Evolutionary conservation across 2,113 vertebrate genomes (phyloP).

Genomic region (Sylvia atricapilla): DNA sequence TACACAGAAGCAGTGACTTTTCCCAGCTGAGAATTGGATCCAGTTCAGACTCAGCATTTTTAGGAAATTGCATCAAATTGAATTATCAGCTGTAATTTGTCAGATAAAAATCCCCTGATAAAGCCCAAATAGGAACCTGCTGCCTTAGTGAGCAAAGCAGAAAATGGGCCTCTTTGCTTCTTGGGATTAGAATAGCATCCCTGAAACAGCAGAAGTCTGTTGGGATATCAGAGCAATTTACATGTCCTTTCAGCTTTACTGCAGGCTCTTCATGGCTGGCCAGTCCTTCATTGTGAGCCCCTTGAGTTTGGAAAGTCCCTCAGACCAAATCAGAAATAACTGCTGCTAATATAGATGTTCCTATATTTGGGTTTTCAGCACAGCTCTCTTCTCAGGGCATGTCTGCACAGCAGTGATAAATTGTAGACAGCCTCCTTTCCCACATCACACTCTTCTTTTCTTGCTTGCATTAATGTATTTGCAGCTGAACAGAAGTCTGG

Average conservation of each 20-base stretch:
- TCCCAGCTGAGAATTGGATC: neutral
- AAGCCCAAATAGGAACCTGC: neutral
- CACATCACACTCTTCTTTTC: slow-evolving; percentile 57
- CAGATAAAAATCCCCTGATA: slow-evolving; percentile 6
- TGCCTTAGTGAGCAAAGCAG: neutral
- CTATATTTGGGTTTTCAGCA: slow-evolving; percentile 60
- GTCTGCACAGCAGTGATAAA: slow-evolving; percentile 68
- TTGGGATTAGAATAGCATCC: slow-evolving; percentile 49
- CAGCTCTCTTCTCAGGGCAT: slow-evolving; percentile 58
- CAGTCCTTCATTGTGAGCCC: slow-evolving; percentile 52
- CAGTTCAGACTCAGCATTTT: slow-evolving; percentile 15
- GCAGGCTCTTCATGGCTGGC: slow-evolving; percentile 59
- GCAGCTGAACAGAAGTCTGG: slow-evolving; percentile 58
- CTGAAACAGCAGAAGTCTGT: slow-evolving; percentile 43
- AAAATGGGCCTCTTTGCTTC: slow-evolving; percentile 33
- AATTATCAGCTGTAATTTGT: slow-evolving; percentile 6
- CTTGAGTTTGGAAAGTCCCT: slow-evolving; percentile 59
- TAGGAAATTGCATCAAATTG: slow-evolving; percentile 3
- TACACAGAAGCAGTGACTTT: neutral
- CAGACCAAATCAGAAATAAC: slow-evolving; percentile 65
- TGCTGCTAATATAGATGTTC: slow-evolving; percentile 55
- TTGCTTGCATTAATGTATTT: slow-evolving; percentile 63
- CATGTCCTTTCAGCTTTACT: slow-evolving; percentile 61
- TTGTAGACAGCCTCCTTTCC: slow-evolving; percentile 55
- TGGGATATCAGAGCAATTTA: slow-evolving; percentile 57